Conservation (phyloP, 2,113 vertebrate species). For the Pagrus major region DNA sequence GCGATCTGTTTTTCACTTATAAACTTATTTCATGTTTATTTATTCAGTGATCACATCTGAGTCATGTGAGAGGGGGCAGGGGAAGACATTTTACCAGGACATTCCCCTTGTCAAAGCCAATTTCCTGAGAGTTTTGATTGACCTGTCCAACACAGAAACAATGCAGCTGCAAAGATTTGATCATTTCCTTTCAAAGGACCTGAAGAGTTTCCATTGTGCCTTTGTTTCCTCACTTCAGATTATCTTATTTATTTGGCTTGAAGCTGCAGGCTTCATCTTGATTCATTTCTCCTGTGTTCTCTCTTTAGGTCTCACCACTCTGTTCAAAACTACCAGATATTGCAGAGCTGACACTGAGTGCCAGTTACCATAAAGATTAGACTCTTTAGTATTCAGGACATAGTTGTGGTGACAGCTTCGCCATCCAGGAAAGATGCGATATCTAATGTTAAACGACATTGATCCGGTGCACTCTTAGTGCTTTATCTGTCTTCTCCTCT, state of each 20-base stretch:
- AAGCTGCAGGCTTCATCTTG: neutral
- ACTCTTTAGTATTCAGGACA: slow-evolving; percentile 28
- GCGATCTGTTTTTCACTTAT: slow-evolving; percentile 16
- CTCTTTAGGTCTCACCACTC: neutral
- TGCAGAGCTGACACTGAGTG: neutral
- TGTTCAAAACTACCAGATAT: neutral
- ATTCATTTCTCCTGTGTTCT: neutral
- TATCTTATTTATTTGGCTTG: neutral
- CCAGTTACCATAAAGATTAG: slow-evolving; percentile 4
- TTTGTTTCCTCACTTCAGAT: neutral
- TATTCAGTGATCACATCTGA: slow-evolving; percentile 56
- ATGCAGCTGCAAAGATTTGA: slow-evolving; percentile 53
- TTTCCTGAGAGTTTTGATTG: slow-evolving; percentile 79
- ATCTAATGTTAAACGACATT: slow-evolving; percentile 35
- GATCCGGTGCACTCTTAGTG: slow-evolving; percentile 12
- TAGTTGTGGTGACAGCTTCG: slow-evolving; percentile 53
- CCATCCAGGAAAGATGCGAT: slow-evolving; percentile 25
- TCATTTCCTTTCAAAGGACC: slow-evolving; percentile 20
- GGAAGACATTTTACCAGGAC: slow-evolving; percentile 60
- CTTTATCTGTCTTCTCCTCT: slow-evolving; percentile 1
- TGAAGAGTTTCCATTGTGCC: slow-evolving; percentile 6
- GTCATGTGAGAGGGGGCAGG: slow-evolving; percentile 42
- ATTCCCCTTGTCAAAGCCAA: slow-evolving; percentile 83
- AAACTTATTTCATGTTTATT: slow-evolving; percentile 55
- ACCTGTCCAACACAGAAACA: slow-evolving; percentile 65